Percentiles rank a stretch among this genome's conserved stretches.
These are phyloP conservation scores for Macrobrachium rosenbergii DNA, from an alignment of 1,140 invertebrate genomes.

Conservation along the genomic window DNA sequence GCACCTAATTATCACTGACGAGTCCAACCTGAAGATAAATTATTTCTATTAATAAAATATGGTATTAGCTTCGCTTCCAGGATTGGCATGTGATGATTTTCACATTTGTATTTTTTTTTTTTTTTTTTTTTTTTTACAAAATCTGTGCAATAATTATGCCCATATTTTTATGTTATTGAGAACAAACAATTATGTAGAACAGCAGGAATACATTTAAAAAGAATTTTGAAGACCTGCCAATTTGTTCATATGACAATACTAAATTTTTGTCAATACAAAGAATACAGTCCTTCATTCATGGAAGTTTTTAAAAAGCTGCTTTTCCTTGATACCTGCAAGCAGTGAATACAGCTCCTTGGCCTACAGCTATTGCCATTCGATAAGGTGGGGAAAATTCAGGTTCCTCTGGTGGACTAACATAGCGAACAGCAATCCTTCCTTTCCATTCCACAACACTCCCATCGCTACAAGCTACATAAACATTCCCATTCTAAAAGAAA, in stretches of 20 bases:
- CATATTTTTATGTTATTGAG: no score
- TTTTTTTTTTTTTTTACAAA: no score
- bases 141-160: background rate
- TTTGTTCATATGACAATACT: background rate
- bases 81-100: background rate
- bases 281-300: background rate
- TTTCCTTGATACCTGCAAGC: background rate
- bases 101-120: no score
- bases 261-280: background rate
- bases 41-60: no score
- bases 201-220: no score
- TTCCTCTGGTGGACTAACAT: conserved; percentile 6
- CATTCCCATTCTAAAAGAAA: conserved; percentile 37
- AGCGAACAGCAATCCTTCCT: conserved; percentile 13
- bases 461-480: conserved; percentile 58
- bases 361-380: conserved; percentile 20
- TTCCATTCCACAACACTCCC: conserved; percentile 49
- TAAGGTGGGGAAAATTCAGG: background rate
- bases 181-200: no score
- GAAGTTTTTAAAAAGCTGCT: background rate
- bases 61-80: no score
- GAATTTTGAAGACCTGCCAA: no score
- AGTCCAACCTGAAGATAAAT: conserved; percentile 26
- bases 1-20: conserved; percentile 37
- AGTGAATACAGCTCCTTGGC: conserved; percentile 32